Base-by-base conservation (phyloP, 2,797 vertebrate genomes). In the Pelodytes ibericus region DNA sequence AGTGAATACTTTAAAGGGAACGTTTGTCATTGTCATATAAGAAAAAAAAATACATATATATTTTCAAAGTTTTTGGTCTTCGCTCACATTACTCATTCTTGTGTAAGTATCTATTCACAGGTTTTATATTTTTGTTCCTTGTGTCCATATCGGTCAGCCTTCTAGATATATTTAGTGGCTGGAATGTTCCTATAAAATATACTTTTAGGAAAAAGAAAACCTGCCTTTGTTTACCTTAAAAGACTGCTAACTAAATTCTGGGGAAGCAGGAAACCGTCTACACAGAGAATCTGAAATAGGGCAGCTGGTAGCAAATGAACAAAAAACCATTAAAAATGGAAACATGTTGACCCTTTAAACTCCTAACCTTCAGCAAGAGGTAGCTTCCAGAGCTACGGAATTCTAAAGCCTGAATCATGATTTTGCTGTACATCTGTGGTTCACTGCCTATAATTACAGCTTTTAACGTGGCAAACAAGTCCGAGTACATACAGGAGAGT, bases 401-500 rank as follows among this genome's bases (percentile, higher is more conserved):
- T 74, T 66, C 81, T 58, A n/a, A n/a, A n/a, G 69, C 81, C 81
- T 82, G 83, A 84, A 81, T 74, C 83, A 83, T 80, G 84, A 83
- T 82, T 84, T 87, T 85, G 81, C 81, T 83, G 80, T 82, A 79
- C 83, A 82, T 87, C 86, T 90, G 87, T 8, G 88, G 89, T 93
- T 92, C 88, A 89, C 86, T 89, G 86, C 66, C 79, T 89, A 83
- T 89, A 90, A 91, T 92, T 90, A 90, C 83, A 79, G 86, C 84
- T 87, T 85, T 82, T 87, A 89, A 88, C 86, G 81, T 78, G 82
- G 85, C 86, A 85, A 87, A 85, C 78, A 85, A 81, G 84, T 86
- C 86, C 86, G 85, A 79, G 56, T 69, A 84, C 82, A 80, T 81
- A 77, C 80, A n/a, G n/a, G 82, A 85, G 81, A 82, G 77, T 80